Evolutionary conservation across 2,113 vertebrate genomes (phyloP).

Genomic region (Parotia lawesii): DNA sequence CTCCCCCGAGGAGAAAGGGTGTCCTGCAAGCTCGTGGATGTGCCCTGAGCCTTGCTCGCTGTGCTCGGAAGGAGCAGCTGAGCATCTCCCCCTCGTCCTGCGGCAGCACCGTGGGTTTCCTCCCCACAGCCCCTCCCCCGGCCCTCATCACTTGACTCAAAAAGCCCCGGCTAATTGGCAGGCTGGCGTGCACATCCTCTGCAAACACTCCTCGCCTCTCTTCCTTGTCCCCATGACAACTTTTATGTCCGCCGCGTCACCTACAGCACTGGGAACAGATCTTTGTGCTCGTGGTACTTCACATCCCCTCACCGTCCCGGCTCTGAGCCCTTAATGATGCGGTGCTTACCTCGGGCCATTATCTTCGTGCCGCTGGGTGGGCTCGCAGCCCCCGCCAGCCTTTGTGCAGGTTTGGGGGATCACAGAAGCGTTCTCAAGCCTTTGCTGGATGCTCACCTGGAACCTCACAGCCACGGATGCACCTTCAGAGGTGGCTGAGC

Average conservation of each 20-base stretch:
- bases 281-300: neutral
- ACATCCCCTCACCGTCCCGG: neutral
- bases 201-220: neutral
- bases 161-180: constrained; percentile 20
- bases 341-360: neutral
- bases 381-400: neutral
- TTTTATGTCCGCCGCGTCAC: neutral
- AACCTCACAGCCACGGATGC: rapidly evolving
- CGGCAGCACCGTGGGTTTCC: neutral
- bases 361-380: rapidly evolving
- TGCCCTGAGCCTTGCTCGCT: neutral
- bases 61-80: neutral
- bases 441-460: neutral
- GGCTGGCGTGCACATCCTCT: neutral
- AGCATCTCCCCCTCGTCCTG: neutral
- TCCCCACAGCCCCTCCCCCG: neutral
- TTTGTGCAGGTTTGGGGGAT: neutral
- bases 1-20: rapidly evolving
- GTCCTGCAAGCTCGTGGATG: neutral
- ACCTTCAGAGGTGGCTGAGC: neutral
- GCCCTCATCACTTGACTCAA: neutral
- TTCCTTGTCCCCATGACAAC: constrained; percentile 47
- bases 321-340: neutral
- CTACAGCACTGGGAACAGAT: neutral
- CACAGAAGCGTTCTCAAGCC: neutral